A percentile compares a stretch with the other conserved stretches of the same genome.
Conservation (phyloP, 1,140 invertebrate species). For the Drosophila pallidifrons region DNA sequence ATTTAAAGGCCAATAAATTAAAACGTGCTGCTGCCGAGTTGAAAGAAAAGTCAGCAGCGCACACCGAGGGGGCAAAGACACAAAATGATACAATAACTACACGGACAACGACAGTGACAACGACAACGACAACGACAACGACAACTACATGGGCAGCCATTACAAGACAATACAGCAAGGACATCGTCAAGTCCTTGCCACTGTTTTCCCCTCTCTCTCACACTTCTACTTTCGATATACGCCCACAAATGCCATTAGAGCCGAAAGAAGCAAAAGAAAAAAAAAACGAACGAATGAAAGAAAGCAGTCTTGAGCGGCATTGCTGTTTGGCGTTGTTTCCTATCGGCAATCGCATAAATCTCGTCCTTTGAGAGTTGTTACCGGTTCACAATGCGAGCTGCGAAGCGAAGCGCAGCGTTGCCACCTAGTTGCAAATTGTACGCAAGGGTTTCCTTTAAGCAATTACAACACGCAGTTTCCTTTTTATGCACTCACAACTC, state of each 20-base stretch:
- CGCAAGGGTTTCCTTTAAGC: slow-evolving; percentile 75
- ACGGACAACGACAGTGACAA: slow-evolving; percentile 14
- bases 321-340: slow-evolving; percentile 32
- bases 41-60: slow-evolving; percentile 8
- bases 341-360: slow-evolving; percentile 80
- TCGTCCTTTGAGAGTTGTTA: slow-evolving; percentile 80
- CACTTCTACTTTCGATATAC: slow-evolving; percentile 12
- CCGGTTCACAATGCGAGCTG: slow-evolving; percentile 49
- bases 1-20: slow-evolving; percentile 75
- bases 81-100: slow-evolving; percentile 12
- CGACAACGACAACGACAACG: slow-evolving; percentile 13
- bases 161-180: slow-evolving; percentile 50
- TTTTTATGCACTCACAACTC: slow-evolving; percentile 54
- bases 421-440: slow-evolving; percentile 79
- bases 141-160: slow-evolving; percentile 19
- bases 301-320: slow-evolving; percentile 40
- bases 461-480: slow-evolving; percentile 70
- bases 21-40: slow-evolving; percentile 26
- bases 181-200: slow-evolving; percentile 46
- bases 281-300: slow-evolving; percentile 5
- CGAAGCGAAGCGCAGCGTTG: slow-evolving; percentile 43
- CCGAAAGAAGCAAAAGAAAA: slow-evolving; percentile 23
- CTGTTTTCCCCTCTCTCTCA: neutral
- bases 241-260: slow-evolving; percentile 77
- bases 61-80: slow-evolving; percentile 20